A percentile compares a stretch with the other conserved stretches of the same genome.
These are phyloP conservation scores for Channa argus DNA, from an alignment of 2,113 vertebrate species.

Conservation along the genomic window DNA sequence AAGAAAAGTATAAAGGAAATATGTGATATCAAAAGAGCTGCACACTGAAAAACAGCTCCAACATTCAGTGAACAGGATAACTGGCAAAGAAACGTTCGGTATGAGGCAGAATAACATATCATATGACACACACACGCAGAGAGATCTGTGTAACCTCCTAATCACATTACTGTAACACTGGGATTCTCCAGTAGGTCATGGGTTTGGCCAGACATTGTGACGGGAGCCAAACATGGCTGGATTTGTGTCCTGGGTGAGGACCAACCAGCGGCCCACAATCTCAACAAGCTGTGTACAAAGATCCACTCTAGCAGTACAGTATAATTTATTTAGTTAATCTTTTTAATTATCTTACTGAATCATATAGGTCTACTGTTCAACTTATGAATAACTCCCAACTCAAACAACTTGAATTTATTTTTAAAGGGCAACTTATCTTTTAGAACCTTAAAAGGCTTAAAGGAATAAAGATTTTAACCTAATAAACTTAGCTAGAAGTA, in stretches of 20 bases:
- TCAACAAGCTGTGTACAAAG: neutral
- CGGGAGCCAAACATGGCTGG: constrained; percentile 1
- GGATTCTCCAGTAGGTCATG: constrained; percentile 49
- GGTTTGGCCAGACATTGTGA: constrained; percentile 60
- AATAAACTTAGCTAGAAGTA: neutral
- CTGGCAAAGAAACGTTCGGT: constrained; percentile 30
- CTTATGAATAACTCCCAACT: too few species aligned
- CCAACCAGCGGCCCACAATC: neutral
- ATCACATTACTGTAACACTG: constrained; percentile 54
- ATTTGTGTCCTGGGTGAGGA: constrained; percentile 22
- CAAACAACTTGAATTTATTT: too few species aligned
- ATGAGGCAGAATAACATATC: constrained; percentile 50
- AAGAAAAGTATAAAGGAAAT: constrained; percentile 5
- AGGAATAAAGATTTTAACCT: neutral
- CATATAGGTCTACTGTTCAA: too few species aligned
- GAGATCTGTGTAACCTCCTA: constrained; percentile 27
- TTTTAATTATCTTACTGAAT: too few species aligned
- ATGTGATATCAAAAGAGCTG: constrained; percentile 3
- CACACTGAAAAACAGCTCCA: neutral
- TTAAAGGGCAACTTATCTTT: too few species aligned
- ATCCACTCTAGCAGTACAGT: neutral
- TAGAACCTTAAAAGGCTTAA: too few species aligned
- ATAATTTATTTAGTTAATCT: too few species aligned
- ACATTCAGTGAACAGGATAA: constrained; percentile 10
- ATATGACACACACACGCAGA: constrained; percentile 23